A percentile compares a stretch with the other conserved stretches of the same genome.
These are phyloP conservation scores for Epizoanthus fatuus DNA, from an alignment of 92 coral and sea anemone genomes.

Conservation along the genomic window DNA sequence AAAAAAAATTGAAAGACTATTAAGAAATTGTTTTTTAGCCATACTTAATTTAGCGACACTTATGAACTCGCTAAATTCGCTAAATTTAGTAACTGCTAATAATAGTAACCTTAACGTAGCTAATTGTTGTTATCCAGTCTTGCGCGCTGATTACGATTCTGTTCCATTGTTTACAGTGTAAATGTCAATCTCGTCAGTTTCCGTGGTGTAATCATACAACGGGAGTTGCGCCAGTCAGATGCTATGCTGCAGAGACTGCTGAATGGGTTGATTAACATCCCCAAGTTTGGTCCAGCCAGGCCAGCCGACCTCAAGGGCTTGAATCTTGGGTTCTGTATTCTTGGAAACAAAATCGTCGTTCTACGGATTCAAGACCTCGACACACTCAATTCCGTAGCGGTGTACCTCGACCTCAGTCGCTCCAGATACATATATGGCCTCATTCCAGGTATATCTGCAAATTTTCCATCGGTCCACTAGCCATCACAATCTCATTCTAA, in stretches of 20 bases:
- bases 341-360: slow-evolving; percentile 74
- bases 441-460: slow-evolving; percentile 75
- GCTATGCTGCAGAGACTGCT: slow-evolving; percentile 72
- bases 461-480: no score
- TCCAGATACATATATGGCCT: slow-evolving; percentile 78
- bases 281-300: slow-evolving; percentile 78
- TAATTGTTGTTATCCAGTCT: not conserved
- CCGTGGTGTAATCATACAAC: slow-evolving; percentile 77
- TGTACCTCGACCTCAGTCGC: slow-evolving; percentile 85
- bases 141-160: not conserved
- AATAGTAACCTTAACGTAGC: not conserved
- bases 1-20: no score
- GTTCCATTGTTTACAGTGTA: slow-evolving; percentile 22
- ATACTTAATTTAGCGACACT: no score
- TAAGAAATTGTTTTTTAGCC: no score
- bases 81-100: no score
- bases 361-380: slow-evolving; percentile 79
- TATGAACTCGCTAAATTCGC: no score
- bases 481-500: no score
- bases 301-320: slow-evolving; percentile 56
- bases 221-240: slow-evolving; percentile 90
- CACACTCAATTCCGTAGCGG: slow-evolving; percentile 82
- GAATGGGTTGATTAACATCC: slow-evolving; percentile 70
- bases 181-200: slow-evolving; percentile 68
- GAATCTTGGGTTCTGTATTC: slow-evolving; percentile 78